phyloP scores from a whole-genome alignment of 2,888 invertebrate genomes.

The Eristalis arbustorum region DNA sequence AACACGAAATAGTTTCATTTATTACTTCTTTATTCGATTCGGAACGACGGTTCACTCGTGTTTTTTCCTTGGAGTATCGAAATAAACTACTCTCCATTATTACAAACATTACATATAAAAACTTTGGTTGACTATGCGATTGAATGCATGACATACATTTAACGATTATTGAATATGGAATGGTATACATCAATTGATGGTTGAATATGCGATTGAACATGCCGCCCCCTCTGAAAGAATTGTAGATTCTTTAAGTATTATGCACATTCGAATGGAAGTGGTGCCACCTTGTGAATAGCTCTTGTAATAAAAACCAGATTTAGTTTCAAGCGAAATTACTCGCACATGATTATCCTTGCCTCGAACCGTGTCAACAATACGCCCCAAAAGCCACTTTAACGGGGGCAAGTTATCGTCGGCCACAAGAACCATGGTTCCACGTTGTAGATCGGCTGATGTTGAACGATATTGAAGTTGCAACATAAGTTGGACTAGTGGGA shows the following conservation, averaged over 20 bases:
- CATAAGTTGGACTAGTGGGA: too few relatives aligned
- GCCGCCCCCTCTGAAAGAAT: slow-evolving; percentile 39
- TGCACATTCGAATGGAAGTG: slow-evolving; percentile 20
- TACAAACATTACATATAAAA: too few relatives aligned
- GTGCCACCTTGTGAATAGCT: slow-evolving; percentile 38
- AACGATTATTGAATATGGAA: not conserved
- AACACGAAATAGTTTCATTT: too few relatives aligned
- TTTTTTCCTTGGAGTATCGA: too few relatives aligned
- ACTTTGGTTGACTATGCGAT: too few relatives aligned
- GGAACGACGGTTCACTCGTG: too few relatives aligned
- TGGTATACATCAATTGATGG: not conserved
- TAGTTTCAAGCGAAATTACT: slow-evolving; percentile 36
- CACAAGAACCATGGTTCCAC: slow-evolving; percentile 19
- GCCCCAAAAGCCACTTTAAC: slow-evolving; percentile 8
- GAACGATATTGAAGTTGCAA: slow-evolving; percentile 14
- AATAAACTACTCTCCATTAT: too few relatives aligned
- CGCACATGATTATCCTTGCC: slow-evolving; percentile 30
- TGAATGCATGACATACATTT: not conserved
- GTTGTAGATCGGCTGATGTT: not conserved
- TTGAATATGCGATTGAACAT: slow-evolving; percentile 14
- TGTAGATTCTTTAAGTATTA: slow-evolving; percentile 25
- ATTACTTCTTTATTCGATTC: too few relatives aligned
- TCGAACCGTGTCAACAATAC: slow-evolving; percentile 6
- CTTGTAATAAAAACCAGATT: slow-evolving; percentile 12
- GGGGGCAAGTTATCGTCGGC: slow-evolving; percentile 41